phyloP scores from a whole-genome alignment of 2,113 vertebrate genomes.

The Tricholaema leucomelas region DNA sequence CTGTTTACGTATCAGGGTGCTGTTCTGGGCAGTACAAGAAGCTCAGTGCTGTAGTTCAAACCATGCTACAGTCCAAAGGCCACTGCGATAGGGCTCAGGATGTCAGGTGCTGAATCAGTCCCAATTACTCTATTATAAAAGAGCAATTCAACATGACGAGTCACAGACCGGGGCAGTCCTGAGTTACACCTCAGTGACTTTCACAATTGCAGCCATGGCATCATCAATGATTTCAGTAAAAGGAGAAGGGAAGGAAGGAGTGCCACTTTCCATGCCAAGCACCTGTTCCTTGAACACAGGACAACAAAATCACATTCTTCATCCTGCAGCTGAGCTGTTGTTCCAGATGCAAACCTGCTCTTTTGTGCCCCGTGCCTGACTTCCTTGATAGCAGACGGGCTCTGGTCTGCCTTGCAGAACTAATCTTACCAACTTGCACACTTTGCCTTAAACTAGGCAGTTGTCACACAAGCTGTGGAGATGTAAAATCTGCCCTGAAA shows the following conservation, averaged over 20 bases:
- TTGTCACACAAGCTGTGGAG: neutral
- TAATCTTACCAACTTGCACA: neutral
- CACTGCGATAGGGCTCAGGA: neutral
- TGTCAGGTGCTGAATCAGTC: slow-evolving; percentile 35
- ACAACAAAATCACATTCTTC: neutral
- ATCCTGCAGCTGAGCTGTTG: neutral
- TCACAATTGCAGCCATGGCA: neutral
- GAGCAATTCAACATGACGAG: neutral
- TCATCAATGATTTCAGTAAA: neutral
- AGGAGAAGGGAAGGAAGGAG: slow-evolving; percentile 17
- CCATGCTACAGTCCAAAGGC: neutral
- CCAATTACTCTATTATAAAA: neutral
- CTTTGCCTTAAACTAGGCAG: neutral
- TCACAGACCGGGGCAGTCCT: neutral
- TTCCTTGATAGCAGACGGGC: neutral
- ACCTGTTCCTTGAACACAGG: neutral
- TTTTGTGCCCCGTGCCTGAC: neutral
- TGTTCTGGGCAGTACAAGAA: neutral
- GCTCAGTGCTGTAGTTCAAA: neutral
- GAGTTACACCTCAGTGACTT: slow-evolving; percentile 27
- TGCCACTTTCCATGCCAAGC: neutral
- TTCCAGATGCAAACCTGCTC: neutral
- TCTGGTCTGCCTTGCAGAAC: neutral
- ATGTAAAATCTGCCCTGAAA: neutral
- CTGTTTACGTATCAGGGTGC: neutral